Evolutionary conservation across 2,113 vertebrate genomes (phyloP), one percentile per base, ranked within the genome.

Genomic region (Erythrocercus mccallii): DNA sequence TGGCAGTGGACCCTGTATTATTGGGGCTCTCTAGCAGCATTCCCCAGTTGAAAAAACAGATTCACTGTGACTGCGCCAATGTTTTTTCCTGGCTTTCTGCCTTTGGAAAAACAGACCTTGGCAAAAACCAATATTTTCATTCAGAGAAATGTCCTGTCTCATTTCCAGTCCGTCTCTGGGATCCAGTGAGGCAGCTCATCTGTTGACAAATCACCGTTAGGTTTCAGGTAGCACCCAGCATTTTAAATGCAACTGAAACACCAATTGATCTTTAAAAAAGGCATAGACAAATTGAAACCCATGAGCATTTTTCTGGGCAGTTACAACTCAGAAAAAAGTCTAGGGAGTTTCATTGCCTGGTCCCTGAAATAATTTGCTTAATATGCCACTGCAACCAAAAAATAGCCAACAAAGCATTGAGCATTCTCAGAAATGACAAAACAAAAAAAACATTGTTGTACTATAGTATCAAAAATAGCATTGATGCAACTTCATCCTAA

Each of bases 51-150:
- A 78, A 90, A 90, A 94, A 95, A 88, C 28, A 72, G 31, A 90
- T 80, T 45, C 1, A 2, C 30, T 94, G 71, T 3, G 22, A 40
- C 57, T 50, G 10, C 65, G 38, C 53, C 7, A 10, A 14, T 61
- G n/a, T 4, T 15, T 86, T 92, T 70, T 69, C 80, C 78, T 89
- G 56, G 22, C 74, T 50, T 28, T 76, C 37, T 93, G 85, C 62
- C 79, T 88, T 65, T 69, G 74, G 79, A 93, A 93, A 96, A 94
- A 91, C 28, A 95, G 31, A 80, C 7, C 47, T 88, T 66, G 77
- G 88, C 37, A 95, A 93, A 93, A 96, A 95, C 57, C 79, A 85
- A 82, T 54, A 93, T 79, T 91, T 91, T 27, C 45, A 74, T 82
- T 90, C 37, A 80, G 33, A 57, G 44, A 76, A 91, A 95, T 3